Percentiles rank a stretch among this genome's conserved stretches.
phyloP scores from a whole-genome alignment of 2,113 vertebrate genomes.

The Dromiciops gliroides region DNA sequence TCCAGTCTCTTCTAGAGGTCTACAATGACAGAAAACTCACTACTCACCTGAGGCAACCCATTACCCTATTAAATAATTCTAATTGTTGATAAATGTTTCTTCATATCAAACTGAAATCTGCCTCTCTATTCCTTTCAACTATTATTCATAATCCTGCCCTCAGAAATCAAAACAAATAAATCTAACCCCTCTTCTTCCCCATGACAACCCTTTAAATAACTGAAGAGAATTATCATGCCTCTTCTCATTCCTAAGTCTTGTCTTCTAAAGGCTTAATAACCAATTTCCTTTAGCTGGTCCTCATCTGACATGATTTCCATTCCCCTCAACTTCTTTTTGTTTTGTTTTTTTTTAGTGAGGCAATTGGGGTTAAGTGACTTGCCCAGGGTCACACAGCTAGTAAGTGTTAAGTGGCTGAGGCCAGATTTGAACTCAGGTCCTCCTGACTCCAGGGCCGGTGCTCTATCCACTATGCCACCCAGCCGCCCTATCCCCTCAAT shows the following conservation, averaged over 20 bases:
- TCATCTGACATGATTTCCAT: neutral
- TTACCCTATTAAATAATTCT: neutral
- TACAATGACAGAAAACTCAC: neutral
- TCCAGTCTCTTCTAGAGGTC: neutral
- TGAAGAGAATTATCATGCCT: neutral
- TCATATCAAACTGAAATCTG: neutral
- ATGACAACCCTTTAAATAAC: neutral
- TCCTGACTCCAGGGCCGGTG: no score
- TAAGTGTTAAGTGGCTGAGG: no score
- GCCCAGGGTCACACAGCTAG: no score
- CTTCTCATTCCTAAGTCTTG: neutral
- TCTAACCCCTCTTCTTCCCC: neutral
- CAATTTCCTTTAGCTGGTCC: neutral
- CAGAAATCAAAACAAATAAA: neutral
- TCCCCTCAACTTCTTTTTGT: neutral
- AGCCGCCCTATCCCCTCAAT: neutral
- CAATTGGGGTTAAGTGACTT: no score
- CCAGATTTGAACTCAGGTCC: no score
- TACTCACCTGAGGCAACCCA: neutral
- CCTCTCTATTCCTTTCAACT: neutral
- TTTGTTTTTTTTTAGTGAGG: no score
- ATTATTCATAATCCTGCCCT: neutral
- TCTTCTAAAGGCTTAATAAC: neutral
- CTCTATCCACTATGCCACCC: no score
- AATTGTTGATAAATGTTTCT: neutral